Percentiles rank a stretch among this genome's conserved stretches.
Conservation (phyloP, 2,797 vertebrate genomes). For the Schizothorax lantsangensis region DNA sequence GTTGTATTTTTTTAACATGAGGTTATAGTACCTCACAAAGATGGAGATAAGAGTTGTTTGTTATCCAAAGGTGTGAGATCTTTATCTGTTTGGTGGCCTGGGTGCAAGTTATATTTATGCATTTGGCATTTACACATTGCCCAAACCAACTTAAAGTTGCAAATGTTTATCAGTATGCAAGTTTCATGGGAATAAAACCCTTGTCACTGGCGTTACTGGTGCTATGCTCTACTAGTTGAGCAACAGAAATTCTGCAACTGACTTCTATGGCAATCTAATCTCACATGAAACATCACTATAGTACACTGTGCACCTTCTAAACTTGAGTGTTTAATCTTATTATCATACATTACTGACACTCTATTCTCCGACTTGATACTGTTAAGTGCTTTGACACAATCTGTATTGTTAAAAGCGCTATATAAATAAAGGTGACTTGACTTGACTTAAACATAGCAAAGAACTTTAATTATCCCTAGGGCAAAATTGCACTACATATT, state of each 20-base stretch:
- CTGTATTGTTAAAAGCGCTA: too few species aligned
- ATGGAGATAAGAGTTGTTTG: not conserved
- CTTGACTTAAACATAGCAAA: not conserved
- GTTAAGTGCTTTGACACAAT: too few species aligned
- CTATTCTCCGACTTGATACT: too few species aligned
- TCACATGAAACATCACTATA: not conserved
- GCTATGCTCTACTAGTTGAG: not conserved
- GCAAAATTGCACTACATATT: not conserved
- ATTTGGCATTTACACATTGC: constrained; percentile 4
- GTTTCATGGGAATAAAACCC: not conserved
- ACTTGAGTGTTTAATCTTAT: too few species aligned
- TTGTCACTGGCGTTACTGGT: too few species aligned
- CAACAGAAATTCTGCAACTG: not conserved
- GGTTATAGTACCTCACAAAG: not conserved
- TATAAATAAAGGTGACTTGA: too few species aligned
- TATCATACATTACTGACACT: too few species aligned
- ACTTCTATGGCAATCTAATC: not conserved
- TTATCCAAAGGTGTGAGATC: not conserved
- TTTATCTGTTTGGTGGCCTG: not conserved
- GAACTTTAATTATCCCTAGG: too few species aligned
- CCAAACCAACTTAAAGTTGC: not conserved
- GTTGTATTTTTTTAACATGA: not conserved
- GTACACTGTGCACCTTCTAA: not conserved
- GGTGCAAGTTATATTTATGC: constrained; percentile 6
- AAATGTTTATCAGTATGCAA: not conserved